These are phyloP conservation scores for Deilephila porcellus DNA, from an alignment of 2,888 invertebrate genomes.

Conservation along the genomic window DNA sequence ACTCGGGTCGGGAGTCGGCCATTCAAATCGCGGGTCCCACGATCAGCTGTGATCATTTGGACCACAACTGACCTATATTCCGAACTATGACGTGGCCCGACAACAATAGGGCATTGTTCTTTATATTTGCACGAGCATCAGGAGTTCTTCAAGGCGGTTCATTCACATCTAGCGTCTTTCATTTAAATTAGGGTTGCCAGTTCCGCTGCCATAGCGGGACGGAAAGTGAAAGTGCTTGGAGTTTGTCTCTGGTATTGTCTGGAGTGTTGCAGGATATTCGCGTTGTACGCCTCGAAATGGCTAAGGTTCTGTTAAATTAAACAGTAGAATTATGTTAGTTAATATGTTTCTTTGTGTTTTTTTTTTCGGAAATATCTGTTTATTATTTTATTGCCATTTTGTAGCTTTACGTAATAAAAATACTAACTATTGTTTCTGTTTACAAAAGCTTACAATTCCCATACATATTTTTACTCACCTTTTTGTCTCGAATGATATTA, in stretches of 20 bases:
- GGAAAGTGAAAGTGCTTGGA: conserved; percentile 29
- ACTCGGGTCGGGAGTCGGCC: conserved; percentile 27
- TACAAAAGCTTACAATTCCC: no score
- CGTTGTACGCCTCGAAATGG: not conserved
- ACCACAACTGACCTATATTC: conserved; percentile 80
- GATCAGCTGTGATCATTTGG: conserved; percentile 81
- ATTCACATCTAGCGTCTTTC: conserved; percentile 75
- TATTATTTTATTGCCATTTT: no score
- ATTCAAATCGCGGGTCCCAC: conserved; percentile 59
- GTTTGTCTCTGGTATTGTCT: conserved; percentile 2
- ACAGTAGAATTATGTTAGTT: not conserved
- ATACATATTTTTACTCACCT: no score
- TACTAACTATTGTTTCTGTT: no score
- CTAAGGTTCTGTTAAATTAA: not conserved
- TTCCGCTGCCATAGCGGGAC: conserved; percentile 25
- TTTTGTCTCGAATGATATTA: not conserved
- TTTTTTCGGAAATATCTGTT: no score
- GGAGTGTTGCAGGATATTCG: not conserved
- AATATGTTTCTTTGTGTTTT: no score
- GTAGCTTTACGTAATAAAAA: no score
- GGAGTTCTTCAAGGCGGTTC: conserved; percentile 81
- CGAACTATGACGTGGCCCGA: conserved; percentile 76
- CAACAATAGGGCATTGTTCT: conserved; percentile 84
- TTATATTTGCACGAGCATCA: conserved; percentile 80
- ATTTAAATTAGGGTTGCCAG: conserved; percentile 44